Evolutionary conservation across 2,113 vertebrate species (phyloP), one percentile per base, ranked within the genome.

Genomic region (Apteryx owenii): DNA sequence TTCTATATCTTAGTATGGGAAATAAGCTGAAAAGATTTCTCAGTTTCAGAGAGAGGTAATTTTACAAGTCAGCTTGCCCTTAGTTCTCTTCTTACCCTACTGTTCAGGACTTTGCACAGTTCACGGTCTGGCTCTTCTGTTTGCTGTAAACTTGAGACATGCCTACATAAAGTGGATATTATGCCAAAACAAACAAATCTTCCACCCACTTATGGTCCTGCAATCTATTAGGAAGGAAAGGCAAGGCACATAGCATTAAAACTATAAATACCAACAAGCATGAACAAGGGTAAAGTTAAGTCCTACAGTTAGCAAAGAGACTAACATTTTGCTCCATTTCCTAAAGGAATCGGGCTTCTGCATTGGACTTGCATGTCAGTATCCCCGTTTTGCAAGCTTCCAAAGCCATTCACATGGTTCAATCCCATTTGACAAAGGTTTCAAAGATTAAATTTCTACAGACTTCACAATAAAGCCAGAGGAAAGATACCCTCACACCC

Each of bases 121-220:
- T 83, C 81, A 78, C 0, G 0, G 88, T 48, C 72, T 14, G 31
- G 86, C 60, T 95, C 18, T 25, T 72, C 82, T 44, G 20, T 81
- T 92, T 97, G 94, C 88, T 95, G 77, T 81, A 21, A 96, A 65
- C 77, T 68, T 60, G 28, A 87, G 51, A 76, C 10, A 2, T 66
- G 92, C n/a, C 79, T 28, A 9, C 5, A 38, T 73, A 88, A 83
- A 92, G 77, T 2, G 2, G 83, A 66, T 62, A 20, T 42, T 81
- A 62, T 56, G 88, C 86, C 92, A 96, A 92, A 90, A 19, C 80
- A 96, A 97, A 95, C 80, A 96, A 51, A 66, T 83, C 85, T 93
- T 62, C 75, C 54, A 86, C 54, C 48, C 29, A 25, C 60, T 50
- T 44, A 69, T 3, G 6, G 61, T 28, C 54, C 25, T 0, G 60